Conservation (phyloP, 1,140 invertebrate species). For the Penaeus chinensis region DNA sequence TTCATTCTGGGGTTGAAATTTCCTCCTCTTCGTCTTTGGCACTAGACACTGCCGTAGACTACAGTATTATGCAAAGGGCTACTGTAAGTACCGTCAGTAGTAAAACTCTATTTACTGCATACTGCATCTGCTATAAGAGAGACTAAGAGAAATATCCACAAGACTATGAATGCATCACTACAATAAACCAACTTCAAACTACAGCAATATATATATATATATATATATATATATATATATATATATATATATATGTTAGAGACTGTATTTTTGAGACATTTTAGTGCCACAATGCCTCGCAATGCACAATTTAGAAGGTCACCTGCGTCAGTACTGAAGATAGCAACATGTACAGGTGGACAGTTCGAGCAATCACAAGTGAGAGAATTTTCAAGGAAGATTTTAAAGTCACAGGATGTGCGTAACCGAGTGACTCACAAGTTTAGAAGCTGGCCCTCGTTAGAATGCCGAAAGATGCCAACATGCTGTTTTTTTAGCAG, state of each 20-base stretch:
- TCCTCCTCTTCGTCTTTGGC: not conserved
- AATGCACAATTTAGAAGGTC: too few species aligned
- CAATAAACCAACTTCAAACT: conserved; percentile 2
- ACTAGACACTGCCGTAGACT: not conserved
- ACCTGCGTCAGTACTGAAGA: too few species aligned
- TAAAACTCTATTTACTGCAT: too few species aligned
- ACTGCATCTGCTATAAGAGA: too few species aligned
- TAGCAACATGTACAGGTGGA: too few species aligned
- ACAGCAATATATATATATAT: not conserved
- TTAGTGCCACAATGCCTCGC: too few species aligned
- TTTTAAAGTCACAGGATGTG: too few species aligned
- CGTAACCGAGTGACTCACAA: too few species aligned
- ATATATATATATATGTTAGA: conserved; percentile 1
- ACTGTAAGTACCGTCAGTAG: too few species aligned
- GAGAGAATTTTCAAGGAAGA: too few species aligned
- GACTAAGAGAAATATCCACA: not conserved
- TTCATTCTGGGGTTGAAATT: not conserved
- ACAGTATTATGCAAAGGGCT: not conserved
- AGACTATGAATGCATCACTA: conserved; percentile 37
- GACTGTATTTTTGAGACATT: not conserved
- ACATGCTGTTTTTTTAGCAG: conserved; percentile 40
- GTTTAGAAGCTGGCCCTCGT: not conserved
- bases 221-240: conserved; percentile 17
- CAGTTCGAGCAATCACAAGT: too few species aligned
- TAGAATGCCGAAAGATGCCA: conserved; percentile 8